Evolutionary conservation across 23 tunicate genomes (phyloP), one percentile per base, ranked within the genome.

Genomic region (Trididemnum miniatum): DNA sequence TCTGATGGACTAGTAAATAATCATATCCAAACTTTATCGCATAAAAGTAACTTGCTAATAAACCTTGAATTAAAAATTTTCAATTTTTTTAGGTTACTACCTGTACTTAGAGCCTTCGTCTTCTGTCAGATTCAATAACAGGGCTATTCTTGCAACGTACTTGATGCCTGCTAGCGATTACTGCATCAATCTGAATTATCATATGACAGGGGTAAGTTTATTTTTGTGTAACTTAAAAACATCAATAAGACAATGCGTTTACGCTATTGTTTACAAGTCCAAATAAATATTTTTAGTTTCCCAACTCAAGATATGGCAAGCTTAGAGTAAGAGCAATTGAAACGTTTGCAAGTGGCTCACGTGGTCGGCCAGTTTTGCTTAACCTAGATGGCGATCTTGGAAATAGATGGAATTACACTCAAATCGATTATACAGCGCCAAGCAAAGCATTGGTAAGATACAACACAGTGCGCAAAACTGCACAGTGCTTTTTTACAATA

Each of bases 91-190:
- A 91, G 97, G 97, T 64, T 81, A 59, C 62, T 92, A 92, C 83
- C 35, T 87, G 59, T 92, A 73, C 80, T 87, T 92, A 31, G 97
- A 92, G 39, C 29, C 97, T 35, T 83, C 89, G 0, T 33, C 35
- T 0, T 92, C 97, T 27, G 54, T 89, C 18, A 73, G 36, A 30
- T 82, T 37, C 9, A 31, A 67, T n/a, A 24, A 67, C 32, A 24
- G 18, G 9, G 75, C 75, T 2, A 5, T 31, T 32, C 4, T 67
- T 7, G 38, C 31, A 67, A 67, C 75, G 2, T 67, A 67, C n/a
- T 32, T 30, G 9, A 67, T 67, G 75, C 38, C 75, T 31, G 7
- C 75, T 5, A 67, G 37, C n/a, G 75, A 67, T 33, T 67, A 67
- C 38, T 67, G 75, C 38, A 31, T 67, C 38, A 38, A 67, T 24